Evolutionary conservation across 2,888 invertebrate genomes (phyloP), one percentile per base, ranked within the genome.

Genomic region (Ophioninae sp.): DNA sequence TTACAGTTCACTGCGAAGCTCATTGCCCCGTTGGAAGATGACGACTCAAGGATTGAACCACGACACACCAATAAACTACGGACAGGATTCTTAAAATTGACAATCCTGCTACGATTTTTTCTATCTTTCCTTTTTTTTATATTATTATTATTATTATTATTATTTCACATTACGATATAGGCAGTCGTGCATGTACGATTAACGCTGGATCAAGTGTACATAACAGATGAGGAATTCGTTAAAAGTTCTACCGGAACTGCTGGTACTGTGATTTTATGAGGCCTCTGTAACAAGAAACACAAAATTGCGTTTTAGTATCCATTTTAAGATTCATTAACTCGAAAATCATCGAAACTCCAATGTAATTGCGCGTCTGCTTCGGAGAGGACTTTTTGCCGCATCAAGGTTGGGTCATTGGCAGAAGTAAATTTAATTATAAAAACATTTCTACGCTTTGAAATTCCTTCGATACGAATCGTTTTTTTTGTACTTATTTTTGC

Each of bases 1-100:
- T 91, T 91, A 85, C 86, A 93, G 93, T 93, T 77, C 91, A 92
- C 75, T 93, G 91, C 80, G 92, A 92, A 88, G 90, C 91, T 69
- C 91, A 92, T 59, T 89, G 88, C 80, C 87, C 91, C 41, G 87
- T 88, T 75, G 86, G 88, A 50, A 92, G 92, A 90, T 92, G 91
- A 92, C 90, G 88, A 74, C 87, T 85, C 37, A 89, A 88, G 83
- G 87, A 87, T 81, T 88, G 77, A 87, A 72, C 76, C 56, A 74
- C 78, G 85, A 75, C 21, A 44, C 20, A 56, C 7, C 17, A 41
- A 44, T 57, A 56, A 70, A 57, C 23, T 41, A 59, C 41, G 21
- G 21, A 39, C 62, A 59, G n/a, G 62, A 64, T 56, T 37, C 56
- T 79, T 68, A 44, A 17, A 59, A 10, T 56, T 50, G 44, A 76